These are phyloP conservation scores for Acleris sparsana DNA, from an alignment of 2,888 invertebrate species.

Conservation along the genomic window DNA sequence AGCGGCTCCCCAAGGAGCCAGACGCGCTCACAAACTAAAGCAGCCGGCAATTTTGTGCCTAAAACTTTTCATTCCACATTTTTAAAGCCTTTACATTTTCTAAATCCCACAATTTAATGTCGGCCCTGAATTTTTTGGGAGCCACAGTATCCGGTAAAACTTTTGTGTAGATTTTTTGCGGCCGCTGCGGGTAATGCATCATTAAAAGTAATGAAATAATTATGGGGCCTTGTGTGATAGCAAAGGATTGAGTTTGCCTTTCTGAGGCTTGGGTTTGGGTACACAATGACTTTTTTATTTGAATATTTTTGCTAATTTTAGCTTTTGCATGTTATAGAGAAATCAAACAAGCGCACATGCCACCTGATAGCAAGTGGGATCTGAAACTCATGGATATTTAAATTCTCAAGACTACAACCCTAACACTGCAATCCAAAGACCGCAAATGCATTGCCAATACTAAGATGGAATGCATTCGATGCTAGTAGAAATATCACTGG, in stretches of 20 bases:
- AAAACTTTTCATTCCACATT: constrained; percentile 28
- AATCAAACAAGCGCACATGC: no score
- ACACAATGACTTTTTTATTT: no score
- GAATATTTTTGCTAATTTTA: no score
- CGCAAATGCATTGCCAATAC: no score
- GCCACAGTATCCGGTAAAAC: constrained; percentile 32
- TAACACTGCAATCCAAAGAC: no score
- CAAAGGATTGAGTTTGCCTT: constrained; percentile 14
- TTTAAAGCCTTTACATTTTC: constrained; percentile 32
- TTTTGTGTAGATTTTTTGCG: constrained; percentile 32
- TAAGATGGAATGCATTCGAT: no score
- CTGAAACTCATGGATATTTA: no score
- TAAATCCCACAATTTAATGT: constrained; percentile 35
- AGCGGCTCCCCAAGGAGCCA: constrained; percentile 25
- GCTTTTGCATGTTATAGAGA: no score
- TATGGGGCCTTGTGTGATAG: constrained; percentile 22
- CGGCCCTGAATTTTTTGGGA: constrained; percentile 32
- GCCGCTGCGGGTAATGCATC: constrained; percentile 28
- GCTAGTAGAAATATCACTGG: no score
- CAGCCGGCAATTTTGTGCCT: constrained; percentile 6
- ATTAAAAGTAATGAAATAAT: constrained; percentile 35
- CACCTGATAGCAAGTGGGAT: no score
- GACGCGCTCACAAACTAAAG: not conserved
- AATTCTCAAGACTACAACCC: no score
- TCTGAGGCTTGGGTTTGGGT: not conserved